Evolutionary conservation across 1,140 invertebrate genomes (phyloP).

Genomic region (Armadillidium nasatum): DNA sequence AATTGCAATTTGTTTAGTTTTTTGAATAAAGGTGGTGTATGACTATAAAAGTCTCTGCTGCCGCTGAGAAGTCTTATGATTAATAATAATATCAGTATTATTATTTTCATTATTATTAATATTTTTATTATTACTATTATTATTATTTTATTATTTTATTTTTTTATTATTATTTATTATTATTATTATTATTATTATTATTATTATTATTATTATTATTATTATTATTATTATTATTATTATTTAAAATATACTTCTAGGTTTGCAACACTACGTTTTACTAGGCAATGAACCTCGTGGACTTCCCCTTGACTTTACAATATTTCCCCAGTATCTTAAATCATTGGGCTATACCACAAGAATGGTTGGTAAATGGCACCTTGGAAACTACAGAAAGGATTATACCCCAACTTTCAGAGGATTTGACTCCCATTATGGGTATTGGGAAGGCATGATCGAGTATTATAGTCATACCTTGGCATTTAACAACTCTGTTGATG

Average conservation of each 20-base stretch:
- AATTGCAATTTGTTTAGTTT: too few species aligned
- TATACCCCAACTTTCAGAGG: constrained; percentile 57
- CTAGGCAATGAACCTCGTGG: constrained; percentile 66
- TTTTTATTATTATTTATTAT: too few species aligned
- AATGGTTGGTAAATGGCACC: constrained; percentile 88
- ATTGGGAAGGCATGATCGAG: constrained; percentile 72
- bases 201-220: too few species aligned
- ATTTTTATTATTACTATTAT: too few species aligned
- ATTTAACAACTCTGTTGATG: constrained; percentile 57
- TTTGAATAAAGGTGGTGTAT: too few species aligned
- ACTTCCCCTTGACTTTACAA: constrained; percentile 63
- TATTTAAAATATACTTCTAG: constrained; percentile 45
- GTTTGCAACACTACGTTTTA: constrained; percentile 63
- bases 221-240: too few species aligned
- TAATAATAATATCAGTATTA: too few species aligned
- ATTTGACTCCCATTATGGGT: constrained; percentile 78
- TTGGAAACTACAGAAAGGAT: constrained; percentile 54
- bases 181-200: too few species aligned
- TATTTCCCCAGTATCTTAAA: constrained; percentile 70
- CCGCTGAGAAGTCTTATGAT: too few species aligned
- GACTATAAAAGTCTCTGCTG: too few species aligned
- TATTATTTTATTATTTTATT: too few species aligned
- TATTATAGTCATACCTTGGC: constrained; percentile 59
- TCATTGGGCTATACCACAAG: constrained; percentile 72
- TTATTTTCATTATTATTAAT: too few species aligned